Percentiles rank a stretch among this genome's conserved stretches.
Conservation (phyloP, 2,113 vertebrate genomes). For the Ochotona curzoniae region DNA sequence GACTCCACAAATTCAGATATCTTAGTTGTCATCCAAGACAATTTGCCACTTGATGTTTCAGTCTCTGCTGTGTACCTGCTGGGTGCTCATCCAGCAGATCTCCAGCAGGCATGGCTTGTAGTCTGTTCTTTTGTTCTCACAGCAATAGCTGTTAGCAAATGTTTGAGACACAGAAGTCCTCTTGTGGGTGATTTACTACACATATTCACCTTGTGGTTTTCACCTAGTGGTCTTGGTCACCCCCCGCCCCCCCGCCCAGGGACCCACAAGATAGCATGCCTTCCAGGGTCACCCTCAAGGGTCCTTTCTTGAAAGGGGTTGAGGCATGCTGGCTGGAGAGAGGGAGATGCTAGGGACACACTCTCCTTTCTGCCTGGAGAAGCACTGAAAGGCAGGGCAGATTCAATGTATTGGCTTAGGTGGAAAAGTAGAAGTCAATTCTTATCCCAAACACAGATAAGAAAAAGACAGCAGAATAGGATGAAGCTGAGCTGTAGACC, state of each 20-base stretch:
- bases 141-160: neutral
- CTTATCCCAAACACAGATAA: too few species aligned
- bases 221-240: neutral
- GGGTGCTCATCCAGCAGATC: neutral
- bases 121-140: neutral
- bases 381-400: neutral
- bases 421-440: neutral
- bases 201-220: neutral
- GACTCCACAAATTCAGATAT: neutral
- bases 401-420: neutral
- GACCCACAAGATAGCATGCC: rapidly evolving
- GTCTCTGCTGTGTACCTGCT: neutral
- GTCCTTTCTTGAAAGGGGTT: neutral
- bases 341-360: neutral
- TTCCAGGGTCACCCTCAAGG: neutral
- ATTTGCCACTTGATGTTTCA: neutral
- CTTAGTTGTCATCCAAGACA: neutral
- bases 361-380: neutral
- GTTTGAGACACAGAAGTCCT: neutral
- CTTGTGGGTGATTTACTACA: neutral
- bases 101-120: neutral
- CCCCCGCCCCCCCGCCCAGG: neutral
- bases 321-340: neutral
- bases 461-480: neutral
- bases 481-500: rapidly evolving